Conservation (phyloP, 1,140 invertebrate species). For the Sesamia nonagrioides region DNA sequence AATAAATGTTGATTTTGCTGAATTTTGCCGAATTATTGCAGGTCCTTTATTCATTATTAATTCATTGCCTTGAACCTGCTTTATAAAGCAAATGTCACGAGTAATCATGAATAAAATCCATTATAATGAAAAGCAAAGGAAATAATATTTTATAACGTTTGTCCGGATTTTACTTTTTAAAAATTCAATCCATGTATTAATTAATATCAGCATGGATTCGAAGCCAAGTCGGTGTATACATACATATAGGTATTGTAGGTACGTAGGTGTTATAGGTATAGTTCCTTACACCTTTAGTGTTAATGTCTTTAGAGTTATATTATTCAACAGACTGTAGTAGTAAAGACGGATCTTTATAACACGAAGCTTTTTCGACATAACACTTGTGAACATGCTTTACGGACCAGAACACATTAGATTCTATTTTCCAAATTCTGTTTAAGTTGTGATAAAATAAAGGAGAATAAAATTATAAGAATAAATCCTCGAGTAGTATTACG, state of each 20-base stretch:
- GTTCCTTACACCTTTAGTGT: slow-evolving; percentile 10
- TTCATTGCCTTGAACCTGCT: neutral
- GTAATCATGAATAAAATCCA: slow-evolving; percentile 20
- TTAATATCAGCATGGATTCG: slow-evolving; percentile 29
- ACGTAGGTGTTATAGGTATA: neutral
- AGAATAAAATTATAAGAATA: neutral
- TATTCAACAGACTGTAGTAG: slow-evolving; percentile 1
- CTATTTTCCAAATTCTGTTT: neutral
- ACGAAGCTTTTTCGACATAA: slow-evolving; percentile 12
- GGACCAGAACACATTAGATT: slow-evolving; percentile 5
- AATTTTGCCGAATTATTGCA: neutral
- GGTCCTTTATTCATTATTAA: neutral
- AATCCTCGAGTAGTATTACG: neutral
- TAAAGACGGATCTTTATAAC: slow-evolving; percentile 18
- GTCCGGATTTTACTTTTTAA: slow-evolving; percentile 32
- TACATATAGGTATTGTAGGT: neutral
- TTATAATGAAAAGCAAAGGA: slow-evolving; percentile 16
- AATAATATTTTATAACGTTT: slow-evolving; percentile 38
- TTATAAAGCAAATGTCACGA: slow-evolving; percentile 32
- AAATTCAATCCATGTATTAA: slow-evolving; percentile 17
- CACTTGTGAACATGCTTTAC: slow-evolving; percentile 18
- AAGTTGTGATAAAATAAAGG: neutral
- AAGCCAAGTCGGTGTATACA: neutral
- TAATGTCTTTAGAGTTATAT: slow-evolving; percentile 21
- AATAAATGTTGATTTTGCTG: too few relatives aligned